Percentiles rank a stretch among this genome's conserved stretches.
Evolutionary conservation across 2,888 invertebrate species (phyloP).

Genomic region (Andrena haemorrhoa): DNA sequence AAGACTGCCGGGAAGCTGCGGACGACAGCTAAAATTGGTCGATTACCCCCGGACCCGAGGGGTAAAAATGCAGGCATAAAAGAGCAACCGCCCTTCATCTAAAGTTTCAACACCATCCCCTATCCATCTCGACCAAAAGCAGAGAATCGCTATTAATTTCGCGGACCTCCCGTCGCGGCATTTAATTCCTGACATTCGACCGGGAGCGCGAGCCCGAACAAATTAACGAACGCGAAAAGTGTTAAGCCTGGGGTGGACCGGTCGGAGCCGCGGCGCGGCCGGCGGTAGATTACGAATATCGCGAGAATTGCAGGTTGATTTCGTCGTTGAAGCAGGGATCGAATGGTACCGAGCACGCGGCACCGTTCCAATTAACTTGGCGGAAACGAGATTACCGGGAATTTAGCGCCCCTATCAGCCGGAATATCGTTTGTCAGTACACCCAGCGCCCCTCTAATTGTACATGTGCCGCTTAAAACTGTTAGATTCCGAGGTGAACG

Average conservation of each 20-base stretch:
- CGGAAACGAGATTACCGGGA: constrained; percentile 49
- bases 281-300: constrained; percentile 26
- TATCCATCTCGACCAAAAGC: background rate
- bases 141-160: constrained; percentile 11
- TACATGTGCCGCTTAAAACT: constrained; percentile 42
- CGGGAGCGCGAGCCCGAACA: background rate
- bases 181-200: background rate
- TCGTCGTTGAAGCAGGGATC: constrained; percentile 25
- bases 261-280: background rate
- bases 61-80: background rate
- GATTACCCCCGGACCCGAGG: background rate
- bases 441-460: constrained; percentile 37
- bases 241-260: constrained; percentile 2
- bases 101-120: background rate
- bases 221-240: background rate
- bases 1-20: background rate
- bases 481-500: constrained; percentile 46
- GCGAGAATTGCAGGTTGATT: constrained; percentile 23
- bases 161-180: no score
- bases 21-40: constrained; percentile 1
- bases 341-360: constrained; percentile 27
- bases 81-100: background rate
- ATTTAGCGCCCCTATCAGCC: constrained; percentile 48
- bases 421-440: constrained; percentile 51
- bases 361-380: constrained; percentile 41